Percentiles rank a stretch among this genome's conserved stretches.
Conservation (phyloP, 2,113 vertebrate species). For the Heloderma charlesbogerti region DNA sequence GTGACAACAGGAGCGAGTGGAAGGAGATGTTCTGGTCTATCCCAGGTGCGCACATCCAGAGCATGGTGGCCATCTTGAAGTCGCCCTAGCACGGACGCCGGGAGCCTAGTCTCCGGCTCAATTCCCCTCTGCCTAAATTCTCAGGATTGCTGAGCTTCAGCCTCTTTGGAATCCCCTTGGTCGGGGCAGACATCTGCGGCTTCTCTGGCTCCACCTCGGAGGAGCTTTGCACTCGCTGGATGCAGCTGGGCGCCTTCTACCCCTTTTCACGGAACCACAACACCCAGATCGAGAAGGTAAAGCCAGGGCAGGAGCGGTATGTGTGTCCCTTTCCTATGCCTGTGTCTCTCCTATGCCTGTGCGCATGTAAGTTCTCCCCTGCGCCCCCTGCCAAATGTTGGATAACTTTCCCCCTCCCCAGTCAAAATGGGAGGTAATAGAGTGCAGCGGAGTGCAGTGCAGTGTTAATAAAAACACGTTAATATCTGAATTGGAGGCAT, state of each 20-base stretch:
- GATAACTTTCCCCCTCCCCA: background rate
- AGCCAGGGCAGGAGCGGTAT: background rate
- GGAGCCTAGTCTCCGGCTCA: background rate
- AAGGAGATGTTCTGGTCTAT: constrained; percentile 88
- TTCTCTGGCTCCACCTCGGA: constrained; percentile 84
- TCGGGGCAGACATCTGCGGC: constrained; percentile 87
- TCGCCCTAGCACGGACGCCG: background rate
- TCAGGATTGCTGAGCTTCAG: constrained; percentile 90
- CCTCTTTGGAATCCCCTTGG: constrained; percentile 85
- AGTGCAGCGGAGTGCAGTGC: background rate
- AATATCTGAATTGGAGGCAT: background rate
- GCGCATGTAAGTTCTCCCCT: background rate
- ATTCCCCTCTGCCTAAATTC: background rate
- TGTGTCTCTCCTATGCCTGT: background rate
- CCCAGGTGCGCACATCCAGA: constrained; percentile 71
- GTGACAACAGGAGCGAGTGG: constrained; percentile 89
- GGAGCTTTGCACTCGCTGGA: constrained; percentile 90
- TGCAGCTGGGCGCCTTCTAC: constrained; percentile 89
- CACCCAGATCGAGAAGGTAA: constrained; percentile 74
- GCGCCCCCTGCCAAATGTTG: too few relatives aligned
- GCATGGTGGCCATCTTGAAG: too few relatives aligned
- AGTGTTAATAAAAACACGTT: background rate
- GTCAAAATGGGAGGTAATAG: background rate
- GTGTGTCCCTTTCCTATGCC: rapidly evolving
- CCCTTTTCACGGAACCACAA: constrained; percentile 93